These are phyloP conservation scores for Hydropsyche betteni DNA, from an alignment of 2,888 invertebrate species.

Conservation along the genomic window DNA sequence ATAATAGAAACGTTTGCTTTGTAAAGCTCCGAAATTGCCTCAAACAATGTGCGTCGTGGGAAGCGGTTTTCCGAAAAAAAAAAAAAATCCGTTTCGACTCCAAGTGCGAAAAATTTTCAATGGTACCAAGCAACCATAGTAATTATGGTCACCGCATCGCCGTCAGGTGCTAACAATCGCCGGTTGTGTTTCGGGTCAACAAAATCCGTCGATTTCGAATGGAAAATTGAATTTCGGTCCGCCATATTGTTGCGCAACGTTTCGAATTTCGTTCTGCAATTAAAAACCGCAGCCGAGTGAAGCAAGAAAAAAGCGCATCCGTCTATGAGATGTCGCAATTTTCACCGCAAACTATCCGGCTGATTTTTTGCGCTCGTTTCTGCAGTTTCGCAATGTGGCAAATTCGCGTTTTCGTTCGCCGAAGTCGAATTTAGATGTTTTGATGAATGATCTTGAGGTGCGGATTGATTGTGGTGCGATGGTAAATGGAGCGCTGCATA, in stretches of 20 bases:
- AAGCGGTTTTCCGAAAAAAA: not conserved
- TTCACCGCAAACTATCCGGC: not conserved
- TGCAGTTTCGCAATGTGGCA: not conserved
- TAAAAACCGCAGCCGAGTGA: not conserved
- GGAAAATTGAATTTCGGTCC: constrained; percentile 3
- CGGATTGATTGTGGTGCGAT: not conserved
- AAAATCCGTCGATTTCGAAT: not conserved
- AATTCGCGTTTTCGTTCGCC: too few species aligned
- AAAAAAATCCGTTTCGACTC: not conserved
- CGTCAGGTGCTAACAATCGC: not conserved
- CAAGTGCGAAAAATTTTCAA: constrained; percentile 18
- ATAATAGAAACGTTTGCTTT: too few species aligned
- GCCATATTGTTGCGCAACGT: not conserved
- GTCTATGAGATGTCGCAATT: not conserved
- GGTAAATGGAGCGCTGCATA: too few species aligned
- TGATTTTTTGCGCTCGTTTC: not conserved
- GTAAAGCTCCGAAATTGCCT: too few species aligned
- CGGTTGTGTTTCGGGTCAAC: not conserved
- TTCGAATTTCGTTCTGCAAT: constrained; percentile 2
- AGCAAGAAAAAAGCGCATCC: constrained; percentile 13
- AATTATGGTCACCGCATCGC: constrained; percentile 14
- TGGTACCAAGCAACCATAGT: not conserved
- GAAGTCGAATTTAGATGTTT: too few species aligned
- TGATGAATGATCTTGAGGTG: too few species aligned
- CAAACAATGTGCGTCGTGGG: not conserved